Evolutionary conservation across 2,113 vertebrate species (phyloP), one percentile per base, ranked within the genome.

Genomic region (Cercocebus atys): DNA sequence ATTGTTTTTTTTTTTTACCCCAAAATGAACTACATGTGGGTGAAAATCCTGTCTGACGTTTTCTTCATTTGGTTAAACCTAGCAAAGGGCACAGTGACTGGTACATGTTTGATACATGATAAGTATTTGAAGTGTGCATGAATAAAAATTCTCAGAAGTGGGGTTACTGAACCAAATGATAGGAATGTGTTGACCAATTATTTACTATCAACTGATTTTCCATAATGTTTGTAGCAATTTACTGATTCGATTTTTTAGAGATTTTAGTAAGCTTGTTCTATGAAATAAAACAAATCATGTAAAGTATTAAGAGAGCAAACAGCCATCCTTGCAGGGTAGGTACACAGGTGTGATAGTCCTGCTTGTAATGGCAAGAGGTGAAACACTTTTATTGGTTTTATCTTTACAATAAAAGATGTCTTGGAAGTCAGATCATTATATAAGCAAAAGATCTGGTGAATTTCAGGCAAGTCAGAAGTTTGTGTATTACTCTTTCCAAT

Each of bases 311-410:
- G 38, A 73, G 18, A 52, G 14, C 11, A 55, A 72, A 40, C 13
- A 47, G 18, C 3, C 45, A 11, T 72, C 27, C 1, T 7, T 13
- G 16, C 1, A 68, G 40, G 35, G 9, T 6, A 93, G 32, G 18
- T 7, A 40, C 47, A 9, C 57, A 59, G 32, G 13, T 55, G 17
- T 40, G 32, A 68, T 11, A 64, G 17, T 68, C n/a, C 38, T 66
- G 55, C 59, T 93, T 73, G 1, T 38, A 83, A 87, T 57, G 22
- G 2, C 45, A 43, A 75, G 38, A 83, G 9, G 23, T 68, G 35
- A 93, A 79, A 73, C 11, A 84, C 64, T 90, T 96, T 79, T 91
- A 96, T 88, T 96, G 96, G 64, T 30, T 68, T 95, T 32, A 85
- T 64, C 85, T 88, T 93, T 92, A 73, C 8, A 89, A 35, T 50